phyloP scores from a whole-genome alignment of 2,113 vertebrate species.

The Microcebus griseorufus region DNA sequence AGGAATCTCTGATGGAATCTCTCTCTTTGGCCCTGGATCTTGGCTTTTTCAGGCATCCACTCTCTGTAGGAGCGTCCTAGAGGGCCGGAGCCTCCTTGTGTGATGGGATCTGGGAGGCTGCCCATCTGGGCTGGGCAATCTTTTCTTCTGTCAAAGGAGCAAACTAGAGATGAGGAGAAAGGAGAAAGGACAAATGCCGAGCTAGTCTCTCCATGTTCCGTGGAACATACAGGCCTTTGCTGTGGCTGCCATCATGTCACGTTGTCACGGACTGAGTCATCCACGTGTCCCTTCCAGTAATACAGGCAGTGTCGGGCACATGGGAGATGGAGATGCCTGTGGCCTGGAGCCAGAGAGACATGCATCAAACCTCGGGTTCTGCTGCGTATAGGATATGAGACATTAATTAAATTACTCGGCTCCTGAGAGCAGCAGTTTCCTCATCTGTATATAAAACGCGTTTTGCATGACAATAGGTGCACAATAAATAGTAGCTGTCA shows the following conservation, averaged over 20 bases:
- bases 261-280: neutral
- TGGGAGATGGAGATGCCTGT: neutral
- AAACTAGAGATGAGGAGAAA: neutral
- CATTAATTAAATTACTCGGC: neutral
- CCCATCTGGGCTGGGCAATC: neutral
- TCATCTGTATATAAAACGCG: slow-evolving; percentile 4
- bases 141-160: neutral
- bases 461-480: neutral
- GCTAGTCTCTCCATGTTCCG: neutral
- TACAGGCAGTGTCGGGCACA: neutral
- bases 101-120: neutral
- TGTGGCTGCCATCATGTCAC: neutral
- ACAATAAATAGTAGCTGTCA: neutral
- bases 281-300: neutral
- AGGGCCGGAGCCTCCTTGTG: neutral
- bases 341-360: neutral
- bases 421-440: neutral
- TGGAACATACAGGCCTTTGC: neutral
- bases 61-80: neutral
- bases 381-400: neutral
- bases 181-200: neutral
- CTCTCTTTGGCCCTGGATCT: neutral
- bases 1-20: neutral
- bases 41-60: neutral
- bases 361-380: neutral